These are phyloP conservation scores for Redunca redunca DNA, from an alignment of 2,113 vertebrate species.

Conservation along the genomic window DNA sequence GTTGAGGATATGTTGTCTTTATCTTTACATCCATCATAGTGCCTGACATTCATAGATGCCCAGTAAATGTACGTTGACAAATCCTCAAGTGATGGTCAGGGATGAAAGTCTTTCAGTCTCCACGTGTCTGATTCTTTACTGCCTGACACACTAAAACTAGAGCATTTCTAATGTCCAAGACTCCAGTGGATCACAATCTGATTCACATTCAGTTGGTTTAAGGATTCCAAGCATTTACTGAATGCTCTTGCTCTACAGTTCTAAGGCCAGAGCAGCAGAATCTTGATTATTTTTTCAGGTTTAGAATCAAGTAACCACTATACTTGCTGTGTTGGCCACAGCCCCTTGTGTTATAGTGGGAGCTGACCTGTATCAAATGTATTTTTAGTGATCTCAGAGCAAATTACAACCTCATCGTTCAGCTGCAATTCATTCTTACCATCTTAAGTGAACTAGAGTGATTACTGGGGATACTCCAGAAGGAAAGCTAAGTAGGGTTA, in stretches of 20 bases:
- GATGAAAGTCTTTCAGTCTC: not conserved
- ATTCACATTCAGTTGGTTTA: not conserved
- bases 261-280: not conserved
- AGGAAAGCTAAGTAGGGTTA: not conserved
- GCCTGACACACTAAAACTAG: not conserved
- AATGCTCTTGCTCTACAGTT: not conserved
- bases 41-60: not conserved
- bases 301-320: slow-evolving; percentile 2
- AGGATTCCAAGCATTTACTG: not conserved
- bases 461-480: not conserved
- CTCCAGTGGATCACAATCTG: not conserved
- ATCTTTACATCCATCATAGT: not conserved
- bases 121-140: not conserved
- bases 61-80: not conserved
- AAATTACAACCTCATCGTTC: not conserved
- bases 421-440: not conserved
- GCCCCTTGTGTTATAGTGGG: not conserved
- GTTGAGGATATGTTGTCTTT: not conserved
- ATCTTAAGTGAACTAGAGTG: not conserved
- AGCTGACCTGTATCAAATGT: not conserved
- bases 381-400: slow-evolving; percentile 39
- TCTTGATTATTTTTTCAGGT: not conserved
- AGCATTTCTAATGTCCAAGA: not conserved
- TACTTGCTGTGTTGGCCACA: not conserved
- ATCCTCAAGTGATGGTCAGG: not conserved